Evolutionary conservation across 2,113 vertebrate species (phyloP), one percentile per base, ranked within the genome.

Genomic region (Gymnarchus niloticus): DNA sequence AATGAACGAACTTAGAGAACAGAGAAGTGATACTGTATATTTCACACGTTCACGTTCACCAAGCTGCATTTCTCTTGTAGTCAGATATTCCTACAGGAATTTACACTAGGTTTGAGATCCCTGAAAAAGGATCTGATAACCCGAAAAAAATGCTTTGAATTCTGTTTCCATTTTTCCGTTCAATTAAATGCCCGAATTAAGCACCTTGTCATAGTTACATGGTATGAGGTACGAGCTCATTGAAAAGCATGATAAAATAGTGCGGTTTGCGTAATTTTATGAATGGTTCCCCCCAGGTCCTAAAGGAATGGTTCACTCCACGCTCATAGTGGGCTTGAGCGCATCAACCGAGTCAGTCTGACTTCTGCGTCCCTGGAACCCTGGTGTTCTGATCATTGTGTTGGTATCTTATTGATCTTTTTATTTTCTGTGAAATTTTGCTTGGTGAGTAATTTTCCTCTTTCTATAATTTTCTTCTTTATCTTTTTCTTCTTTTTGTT

Each of bases 371-470:
- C 83, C 65, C 65, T 59, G 73, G 78, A 41, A 8, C 54, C 65
- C 2, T 28, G 0, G 14, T 17, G 37, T 77, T 52, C 82, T 73
- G 33, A 6, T 76, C 59, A 6, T 51, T 51, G 46, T 80, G 23
- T 44, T 51, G 21, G 41, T 81, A 41, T 77, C 52, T 87, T 87
- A 23, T 87, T 78, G 49, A 81, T 85, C 86, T 88, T 88, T 88
- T 88, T 88, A 76, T 78, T 85, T 57, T 85, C 87, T 88, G 85
- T 88, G 81, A 88, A 51, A 86, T 90, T 88, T 88, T 90, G 84
- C 83, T 83, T 86, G 89, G 89, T 90, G 89, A 90, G 89, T 90
- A 90, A 84, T 82, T 85, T 83, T 84, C 69, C 84, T 77, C 76
- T 81, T 85, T 56, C 49, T 86, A 3, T 57, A 51, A 81, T 87